Conservation (phyloP, 2,888 invertebrate genomes). For the Morpho helenor region DNA sequence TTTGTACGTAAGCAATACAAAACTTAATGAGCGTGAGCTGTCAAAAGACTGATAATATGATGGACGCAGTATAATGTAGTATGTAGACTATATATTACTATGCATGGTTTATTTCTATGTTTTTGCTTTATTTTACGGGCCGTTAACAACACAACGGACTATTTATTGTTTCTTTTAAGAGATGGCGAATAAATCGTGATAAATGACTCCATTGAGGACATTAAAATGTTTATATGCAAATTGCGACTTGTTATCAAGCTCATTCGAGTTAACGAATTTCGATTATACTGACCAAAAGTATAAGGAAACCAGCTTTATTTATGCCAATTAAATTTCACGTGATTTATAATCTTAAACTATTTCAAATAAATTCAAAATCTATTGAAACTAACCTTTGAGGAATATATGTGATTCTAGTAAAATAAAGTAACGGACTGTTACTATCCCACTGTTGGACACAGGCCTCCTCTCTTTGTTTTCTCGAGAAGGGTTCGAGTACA, state of each 20-base stretch:
- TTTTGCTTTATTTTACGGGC: constrained; percentile 7
- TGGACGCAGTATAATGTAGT: too few relatives aligned
- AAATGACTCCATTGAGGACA: constrained; percentile 5
- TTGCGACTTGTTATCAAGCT: neutral
- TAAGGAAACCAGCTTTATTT: constrained; percentile 7
- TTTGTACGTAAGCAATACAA: too few relatives aligned
- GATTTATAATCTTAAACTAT: constrained; percentile 5
- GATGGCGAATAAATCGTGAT: constrained; percentile 5
- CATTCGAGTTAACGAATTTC: constrained; percentile 7
- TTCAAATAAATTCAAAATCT: neutral
- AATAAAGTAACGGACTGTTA: too few relatives aligned
- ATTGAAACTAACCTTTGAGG: neutral
- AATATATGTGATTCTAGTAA: too few relatives aligned
- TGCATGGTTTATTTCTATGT: too few relatives aligned
- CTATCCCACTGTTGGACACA: too few relatives aligned
- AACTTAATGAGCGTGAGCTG: too few relatives aligned
- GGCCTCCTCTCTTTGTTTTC: too few relatives aligned
- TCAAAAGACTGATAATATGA: too few relatives aligned
- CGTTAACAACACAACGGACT: constrained; percentile 3
- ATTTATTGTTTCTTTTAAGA: neutral
- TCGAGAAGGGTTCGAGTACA: too few relatives aligned
- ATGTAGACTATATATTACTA: too few relatives aligned
- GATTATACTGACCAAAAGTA: constrained; percentile 5
- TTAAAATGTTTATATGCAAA: constrained; percentile 6
- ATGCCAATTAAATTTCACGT: constrained; percentile 5